Conservation (phyloP, 1,140 invertebrate genomes). For the Monochamus saltuarius region DNA sequence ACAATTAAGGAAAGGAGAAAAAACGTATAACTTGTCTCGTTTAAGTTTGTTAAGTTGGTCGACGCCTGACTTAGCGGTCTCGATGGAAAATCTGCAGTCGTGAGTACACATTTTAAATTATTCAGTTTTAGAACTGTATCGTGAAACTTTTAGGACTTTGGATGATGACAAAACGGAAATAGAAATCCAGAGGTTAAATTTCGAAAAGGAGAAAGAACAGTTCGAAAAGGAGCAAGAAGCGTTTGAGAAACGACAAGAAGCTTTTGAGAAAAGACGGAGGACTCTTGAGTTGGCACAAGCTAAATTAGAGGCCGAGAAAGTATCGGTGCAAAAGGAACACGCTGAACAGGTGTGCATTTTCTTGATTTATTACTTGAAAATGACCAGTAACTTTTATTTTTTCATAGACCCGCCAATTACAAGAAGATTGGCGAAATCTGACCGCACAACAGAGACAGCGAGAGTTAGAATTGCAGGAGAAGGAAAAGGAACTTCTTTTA, state of each 20-base stretch:
- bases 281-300: slow-evolving; percentile 45
- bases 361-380: too few species aligned
- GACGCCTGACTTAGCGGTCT: slow-evolving; percentile 77
- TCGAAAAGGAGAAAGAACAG: slow-evolving; percentile 56
- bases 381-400: too few species aligned
- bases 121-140: not conserved
- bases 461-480: slow-evolving; percentile 56
- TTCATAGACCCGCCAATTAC: slow-evolving; percentile 42
- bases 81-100: slow-evolving; percentile 63
- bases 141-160: slow-evolving; percentile 36
- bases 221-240: slow-evolving; percentile 54
- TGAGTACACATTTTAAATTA: slow-evolving; percentile 22
- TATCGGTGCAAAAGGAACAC: slow-evolving; percentile 61
- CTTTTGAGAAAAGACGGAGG: slow-evolving; percentile 41
- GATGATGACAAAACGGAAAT: slow-evolving; percentile 57
- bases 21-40: slow-evolving; percentile 72
- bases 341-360: slow-evolving; percentile 54
- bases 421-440: slow-evolving; percentile 49
- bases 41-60: slow-evolving; percentile 84
- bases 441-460: slow-evolving; percentile 56
- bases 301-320: slow-evolving; percentile 53
- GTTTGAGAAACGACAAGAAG: slow-evolving; percentile 54
- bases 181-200: slow-evolving; percentile 55
- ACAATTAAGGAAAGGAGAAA: slow-evolving; percentile 73
- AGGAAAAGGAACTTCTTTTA: slow-evolving; percentile 54